Evolutionary conservation across 2,888 invertebrate genomes (phyloP).

Genomic region (Tiliacea aurago): DNA sequence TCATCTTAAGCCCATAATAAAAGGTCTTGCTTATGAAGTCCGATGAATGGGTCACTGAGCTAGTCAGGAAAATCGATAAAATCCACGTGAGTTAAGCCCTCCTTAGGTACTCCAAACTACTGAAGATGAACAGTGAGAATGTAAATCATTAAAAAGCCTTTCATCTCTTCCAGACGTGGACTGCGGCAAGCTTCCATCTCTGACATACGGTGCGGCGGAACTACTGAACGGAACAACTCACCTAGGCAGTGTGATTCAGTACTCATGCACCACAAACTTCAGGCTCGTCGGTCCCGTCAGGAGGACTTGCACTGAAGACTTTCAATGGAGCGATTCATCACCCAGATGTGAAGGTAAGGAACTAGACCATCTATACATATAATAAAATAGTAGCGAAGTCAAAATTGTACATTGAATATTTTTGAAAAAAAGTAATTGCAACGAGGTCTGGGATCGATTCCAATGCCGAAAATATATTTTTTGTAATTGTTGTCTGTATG

Average conservation of each 20-base stretch:
- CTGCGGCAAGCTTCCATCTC: constrained; percentile 95
- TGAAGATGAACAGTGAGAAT: background rate
- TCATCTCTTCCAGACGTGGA: constrained; percentile 92
- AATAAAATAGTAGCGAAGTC: no score
- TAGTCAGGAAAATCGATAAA: background rate
- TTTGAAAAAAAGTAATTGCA: no score
- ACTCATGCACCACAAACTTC: constrained; percentile 95
- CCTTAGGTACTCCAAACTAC: background rate
- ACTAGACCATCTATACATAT: no score
- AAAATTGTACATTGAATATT: no score
- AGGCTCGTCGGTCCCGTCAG: constrained; percentile 94
- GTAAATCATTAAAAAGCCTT: background rate
- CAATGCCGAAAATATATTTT: no score
- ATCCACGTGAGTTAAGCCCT: background rate
- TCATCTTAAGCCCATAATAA: background rate
- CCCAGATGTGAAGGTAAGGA: constrained; percentile 96
- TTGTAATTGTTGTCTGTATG: no score
- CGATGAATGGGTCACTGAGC: background rate
- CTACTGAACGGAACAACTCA: constrained; percentile 95
- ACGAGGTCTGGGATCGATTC: no score
- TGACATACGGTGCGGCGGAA: constrained; percentile 94
- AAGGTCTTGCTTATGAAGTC: background rate
- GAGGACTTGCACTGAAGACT: constrained; percentile 93
- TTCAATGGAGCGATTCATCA: constrained; percentile 95
- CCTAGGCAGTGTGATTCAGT: constrained; percentile 94